Evolutionary conservation across 2,797 vertebrate species (phyloP).

Genomic region (Artibeus jamaicensis): DNA sequence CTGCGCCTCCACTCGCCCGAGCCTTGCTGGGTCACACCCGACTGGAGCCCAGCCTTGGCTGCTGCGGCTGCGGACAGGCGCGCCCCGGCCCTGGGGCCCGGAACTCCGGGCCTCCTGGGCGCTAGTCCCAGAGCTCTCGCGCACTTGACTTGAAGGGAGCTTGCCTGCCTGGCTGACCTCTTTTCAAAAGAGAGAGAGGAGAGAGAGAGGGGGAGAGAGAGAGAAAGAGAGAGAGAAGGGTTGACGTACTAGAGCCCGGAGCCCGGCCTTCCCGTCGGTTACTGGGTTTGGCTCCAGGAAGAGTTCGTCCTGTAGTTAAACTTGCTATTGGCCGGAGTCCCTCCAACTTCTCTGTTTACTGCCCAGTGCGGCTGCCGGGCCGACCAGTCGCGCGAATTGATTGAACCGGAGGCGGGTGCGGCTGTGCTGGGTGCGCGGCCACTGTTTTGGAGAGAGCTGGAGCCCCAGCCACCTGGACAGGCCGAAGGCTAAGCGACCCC

Average conservation of each 20-base stretch:
- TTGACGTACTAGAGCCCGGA: background rate
- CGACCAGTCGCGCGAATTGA: background rate
- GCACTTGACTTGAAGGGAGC: background rate
- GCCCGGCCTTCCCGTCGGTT: background rate
- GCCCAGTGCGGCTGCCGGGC: slow-evolving; percentile 52
- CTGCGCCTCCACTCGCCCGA: background rate
- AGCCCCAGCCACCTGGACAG: background rate
- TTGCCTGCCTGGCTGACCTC: background rate
- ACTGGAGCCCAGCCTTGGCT: background rate
- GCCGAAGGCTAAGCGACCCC: background rate
- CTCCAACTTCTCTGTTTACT: slow-evolving; percentile 71
- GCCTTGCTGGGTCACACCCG: background rate
- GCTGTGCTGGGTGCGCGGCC: background rate
- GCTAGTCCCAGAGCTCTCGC: background rate
- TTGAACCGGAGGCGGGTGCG: background rate
- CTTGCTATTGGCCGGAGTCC: slow-evolving; percentile 75
- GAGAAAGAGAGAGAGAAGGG: too few relatives aligned
- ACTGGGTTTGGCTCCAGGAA: slow-evolving; percentile 48
- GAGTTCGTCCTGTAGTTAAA: slow-evolving; percentile 71
- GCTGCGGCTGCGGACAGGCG: background rate
- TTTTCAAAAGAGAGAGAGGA: background rate
- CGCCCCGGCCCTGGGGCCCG: background rate
- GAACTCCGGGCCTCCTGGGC: background rate
- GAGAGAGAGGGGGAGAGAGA: too few relatives aligned
- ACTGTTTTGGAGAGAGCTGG: background rate